phyloP scores from a whole-genome alignment of 2,797 vertebrate genomes.

The Eidolon dupreanum region DNA sequence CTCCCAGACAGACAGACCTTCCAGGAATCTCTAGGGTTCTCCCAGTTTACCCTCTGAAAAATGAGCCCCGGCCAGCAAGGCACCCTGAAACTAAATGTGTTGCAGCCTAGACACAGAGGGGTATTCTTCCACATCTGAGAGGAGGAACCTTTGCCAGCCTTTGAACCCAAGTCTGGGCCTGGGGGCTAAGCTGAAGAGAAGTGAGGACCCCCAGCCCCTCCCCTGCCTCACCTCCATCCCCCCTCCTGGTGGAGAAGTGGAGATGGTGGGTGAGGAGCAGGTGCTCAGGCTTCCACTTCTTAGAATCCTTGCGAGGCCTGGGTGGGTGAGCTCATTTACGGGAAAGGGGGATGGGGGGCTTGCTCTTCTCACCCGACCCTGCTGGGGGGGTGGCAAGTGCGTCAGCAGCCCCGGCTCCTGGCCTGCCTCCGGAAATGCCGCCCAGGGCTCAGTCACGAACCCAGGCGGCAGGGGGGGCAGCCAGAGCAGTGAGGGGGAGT shows the following conservation, averaged over 20 bases:
- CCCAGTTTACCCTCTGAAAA: not conserved
- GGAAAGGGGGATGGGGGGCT: slow-evolving; percentile 79
- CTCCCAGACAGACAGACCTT: not conserved
- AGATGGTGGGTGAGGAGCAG: slow-evolving; percentile 48
- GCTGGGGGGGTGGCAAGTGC: slow-evolving; percentile 61
- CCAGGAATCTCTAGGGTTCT: not conserved
- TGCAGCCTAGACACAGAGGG: not conserved
- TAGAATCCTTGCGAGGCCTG: slow-evolving; percentile 53
- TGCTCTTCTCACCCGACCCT: slow-evolving; percentile 65
- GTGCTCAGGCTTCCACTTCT: slow-evolving; percentile 59
- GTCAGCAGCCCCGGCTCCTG: slow-evolving; percentile 24
- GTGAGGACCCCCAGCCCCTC: not conserved
- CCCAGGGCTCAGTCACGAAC: slow-evolving; percentile 78
- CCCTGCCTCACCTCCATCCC: not conserved
- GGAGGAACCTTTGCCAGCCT: not conserved
- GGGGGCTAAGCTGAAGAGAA: not conserved
- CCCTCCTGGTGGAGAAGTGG: not conserved
- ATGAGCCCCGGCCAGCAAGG: not conserved
- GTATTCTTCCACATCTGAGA: not conserved
- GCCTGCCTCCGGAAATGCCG: slow-evolving; percentile 76
- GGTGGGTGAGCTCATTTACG: slow-evolving; percentile 77
- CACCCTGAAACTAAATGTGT: too few species aligned
- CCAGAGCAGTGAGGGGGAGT: not conserved
- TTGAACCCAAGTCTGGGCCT: not conserved
- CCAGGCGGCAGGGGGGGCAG: not conserved